A percentile compares a stretch with the other conserved stretches of the same genome.
Conservation (phyloP, 2,888 invertebrate genomes). For the Hermaeophaga mercurialis region DNA sequence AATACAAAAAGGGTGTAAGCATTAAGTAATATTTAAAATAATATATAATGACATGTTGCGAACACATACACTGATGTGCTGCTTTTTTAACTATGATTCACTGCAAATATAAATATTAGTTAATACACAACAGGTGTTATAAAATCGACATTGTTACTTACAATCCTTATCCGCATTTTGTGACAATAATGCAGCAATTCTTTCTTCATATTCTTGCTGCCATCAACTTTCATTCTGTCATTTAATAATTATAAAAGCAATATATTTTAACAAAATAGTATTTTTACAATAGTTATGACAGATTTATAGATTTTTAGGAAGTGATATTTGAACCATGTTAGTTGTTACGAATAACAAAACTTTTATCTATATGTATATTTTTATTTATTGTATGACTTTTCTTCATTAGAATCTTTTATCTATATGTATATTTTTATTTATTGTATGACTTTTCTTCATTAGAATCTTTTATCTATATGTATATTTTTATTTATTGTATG, state of each 20-base stretch:
- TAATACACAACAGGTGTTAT: too few relatives aligned
- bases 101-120: too few relatives aligned
- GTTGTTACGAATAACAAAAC: conserved; percentile 34
- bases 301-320: conserved; percentile 34
- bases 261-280: conserved; percentile 48
- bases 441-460: conserved; percentile 30
- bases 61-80: too few relatives aligned
- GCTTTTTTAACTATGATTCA: too few relatives aligned
- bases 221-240: too few relatives aligned
- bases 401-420: conserved; percentile 30
- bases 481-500: conserved; percentile 38
- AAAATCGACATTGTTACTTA: too few relatives aligned
- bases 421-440: conserved; percentile 39
- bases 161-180: too few relatives aligned
- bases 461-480: conserved; percentile 37
- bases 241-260: conserved; percentile 48
- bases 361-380: conserved; percentile 40
- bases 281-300: conserved; percentile 38
- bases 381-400: conserved; percentile 34
- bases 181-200: too few relatives aligned
- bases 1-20: too few relatives aligned
- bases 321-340: conserved; percentile 38
- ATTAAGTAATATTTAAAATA: too few relatives aligned
- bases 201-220: too few relatives aligned
- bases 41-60: too few relatives aligned